Evolutionary conservation across 2,888 invertebrate genomes (phyloP), one percentile per base, ranked within the genome.

Genomic region (Encarsia formosa): DNA sequence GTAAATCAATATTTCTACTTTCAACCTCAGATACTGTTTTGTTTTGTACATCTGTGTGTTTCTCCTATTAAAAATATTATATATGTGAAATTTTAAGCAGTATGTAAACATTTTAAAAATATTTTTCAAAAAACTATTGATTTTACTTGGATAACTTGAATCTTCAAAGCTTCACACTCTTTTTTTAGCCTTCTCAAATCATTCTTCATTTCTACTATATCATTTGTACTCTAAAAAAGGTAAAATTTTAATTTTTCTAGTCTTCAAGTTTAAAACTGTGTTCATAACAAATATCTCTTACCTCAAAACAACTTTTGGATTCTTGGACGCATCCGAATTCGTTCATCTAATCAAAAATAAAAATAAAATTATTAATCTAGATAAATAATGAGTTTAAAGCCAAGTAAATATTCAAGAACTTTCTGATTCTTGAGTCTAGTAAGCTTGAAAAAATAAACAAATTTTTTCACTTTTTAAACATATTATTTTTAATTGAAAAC

Each of bases 81-180:
- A n/a, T 26, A 20, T 39, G 19, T n/a, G n/a, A 13, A 29, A 37
- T 19, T 41, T 52, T 51, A 16, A 16, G 8, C 15, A 15, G 18
- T n/a, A 16, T 37, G 9, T 24, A 26, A 16, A 15, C 5, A 23
- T 18, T 26, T 20, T 6, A 20, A 39, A 42, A 29, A 46, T n/a
- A n/a, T n/a, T n/a, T n/a, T n/a, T n/a, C n/a, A n/a, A n/a, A n/a
- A n/a, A n/a, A n/a, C 19, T n/a, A n/a, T n/a, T n/a, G n/a, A n/a
- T n/a, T 26, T 38, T 48, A 67, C 66, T 59, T 63, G 52, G 1
- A 48, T 44, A 20, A 58, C 50, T 52, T 59, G 58, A 8, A 54
- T 41, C 42, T 61, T 63, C 13, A 65, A 57, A 16, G 66, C 63
- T 8, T 68, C 61, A 42, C 59, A 63, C 48, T 66, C 63, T 35